Evolutionary conservation across 2,797 vertebrate species (phyloP), one percentile per base, ranked within the genome.

Genomic region (Tamandua tetradactyla): DNA sequence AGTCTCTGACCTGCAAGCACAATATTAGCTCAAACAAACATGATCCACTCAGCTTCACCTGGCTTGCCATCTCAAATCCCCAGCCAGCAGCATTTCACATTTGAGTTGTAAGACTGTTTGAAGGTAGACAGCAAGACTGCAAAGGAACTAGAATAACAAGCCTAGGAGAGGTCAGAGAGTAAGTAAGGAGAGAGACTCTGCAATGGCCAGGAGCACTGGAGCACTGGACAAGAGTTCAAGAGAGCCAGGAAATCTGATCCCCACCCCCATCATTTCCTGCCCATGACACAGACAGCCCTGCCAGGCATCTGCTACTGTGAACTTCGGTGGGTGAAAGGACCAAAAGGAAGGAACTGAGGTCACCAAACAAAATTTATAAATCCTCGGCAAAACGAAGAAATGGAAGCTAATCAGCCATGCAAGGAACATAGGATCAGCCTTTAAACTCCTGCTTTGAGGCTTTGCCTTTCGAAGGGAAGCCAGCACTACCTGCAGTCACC

Each of bases 31-130:
- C 9, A 0, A 27, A 20, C 59, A 88, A 35, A 44, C 40, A 17
- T 0, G 66, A 64, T 55, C 59, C 32, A 1, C 59, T 84, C 30
- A 42, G 87, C 42, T 79, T 94, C 52, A 8, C 82, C n/a, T 11
- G 47, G 74, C 47, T 94, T 80, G 52, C 87, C 57, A 30, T 89
- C 75, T 40, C 91, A 71, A 81, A 93, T 93, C 91, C 69, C 66
- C 18, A 5, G 6, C 44, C 59, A 35, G 42, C 14, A 12, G 27
- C 0, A 0, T 30, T 86, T 86, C 61, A 2, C 42, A 4, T 75
- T 32, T 82, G 30, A 88, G 55, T 27, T 68, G 23, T 7, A 78
- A 22, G 20, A 12, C 57, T 61, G 4, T 59, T 27, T 64, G 27
- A 47, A 94, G 57, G 18, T 40, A 57, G 72, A 35, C 94, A 35